phyloP scores from a whole-genome alignment of 37 sponge, comb jelly and placozoan species.

The Amphimedon queenslandica region DNA sequence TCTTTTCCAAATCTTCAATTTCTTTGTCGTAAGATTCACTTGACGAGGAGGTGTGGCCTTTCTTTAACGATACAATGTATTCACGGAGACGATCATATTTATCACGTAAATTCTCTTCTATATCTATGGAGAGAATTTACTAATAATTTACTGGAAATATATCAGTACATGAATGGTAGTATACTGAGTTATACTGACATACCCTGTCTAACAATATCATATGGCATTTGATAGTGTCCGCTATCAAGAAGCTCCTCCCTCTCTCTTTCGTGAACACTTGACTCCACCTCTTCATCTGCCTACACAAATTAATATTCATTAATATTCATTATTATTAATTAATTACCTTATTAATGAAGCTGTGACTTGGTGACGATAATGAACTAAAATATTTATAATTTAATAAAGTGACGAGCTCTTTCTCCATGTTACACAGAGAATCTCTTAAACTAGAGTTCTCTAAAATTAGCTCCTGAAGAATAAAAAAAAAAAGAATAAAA shows the following conservation, averaged over 20 bases:
- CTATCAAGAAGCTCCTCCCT: conserved; percentile 22
- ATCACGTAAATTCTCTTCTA: conserved; percentile 29
- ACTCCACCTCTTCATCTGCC: too few species aligned
- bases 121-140: conserved; percentile 5
- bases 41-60: neutral
- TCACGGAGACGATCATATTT: conserved; percentile 18
- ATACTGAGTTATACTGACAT: neutral
- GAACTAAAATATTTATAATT: too few species aligned
- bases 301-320: too few species aligned
- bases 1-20: conserved; percentile 13
- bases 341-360: too few species aligned
- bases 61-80: conserved; percentile 13
- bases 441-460: conserved; percentile 64
- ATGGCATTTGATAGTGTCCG: conserved; percentile 76
- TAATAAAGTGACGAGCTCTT: conserved; percentile 32
- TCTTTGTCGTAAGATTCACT: conserved; percentile 7
- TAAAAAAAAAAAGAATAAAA: neutral
- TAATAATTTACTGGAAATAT: too few species aligned
- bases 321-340: too few species aligned
- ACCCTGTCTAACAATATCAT: conserved; percentile 66
- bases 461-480: conserved; percentile 39
- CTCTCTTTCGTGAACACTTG: neutral
- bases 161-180: too few species aligned
- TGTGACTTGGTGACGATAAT: too few species aligned
- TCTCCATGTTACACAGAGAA: conserved; percentile 42